These are phyloP conservation scores for Eriosoma lanigerum DNA, from an alignment of 1,140 invertebrate species.

Conservation along the genomic window DNA sequence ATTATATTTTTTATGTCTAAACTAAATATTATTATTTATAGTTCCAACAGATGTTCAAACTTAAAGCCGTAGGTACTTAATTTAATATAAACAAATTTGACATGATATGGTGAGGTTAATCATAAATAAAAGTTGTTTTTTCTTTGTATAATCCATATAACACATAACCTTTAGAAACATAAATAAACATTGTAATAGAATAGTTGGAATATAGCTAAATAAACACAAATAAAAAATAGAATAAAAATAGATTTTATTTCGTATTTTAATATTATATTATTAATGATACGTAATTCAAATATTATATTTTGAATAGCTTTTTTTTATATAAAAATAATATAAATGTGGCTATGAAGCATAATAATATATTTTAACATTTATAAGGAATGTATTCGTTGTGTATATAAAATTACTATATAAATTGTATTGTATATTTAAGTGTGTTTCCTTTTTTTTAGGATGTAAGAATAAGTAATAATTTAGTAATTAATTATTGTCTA, in stretches of 20 bases:
- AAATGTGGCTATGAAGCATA: too few relatives aligned
- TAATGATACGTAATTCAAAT: too few relatives aligned
- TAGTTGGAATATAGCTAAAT: background rate
- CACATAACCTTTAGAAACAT: slow-evolving; percentile 21
- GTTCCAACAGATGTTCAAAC: slow-evolving; percentile 14
- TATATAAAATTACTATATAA: too few relatives aligned
- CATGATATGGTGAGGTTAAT: slow-evolving; percentile 4
- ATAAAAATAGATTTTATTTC: slow-evolving; percentile 20
- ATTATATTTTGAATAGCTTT: too few relatives aligned
- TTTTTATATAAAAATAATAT: too few relatives aligned
- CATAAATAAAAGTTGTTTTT: slow-evolving; percentile 14
- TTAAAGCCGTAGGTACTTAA: background rate
- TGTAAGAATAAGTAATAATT: too few relatives aligned
- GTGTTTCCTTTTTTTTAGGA: too few relatives aligned
- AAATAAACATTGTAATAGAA: slow-evolving; percentile 25
- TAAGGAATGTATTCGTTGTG: too few relatives aligned
- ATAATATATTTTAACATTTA: too few relatives aligned
- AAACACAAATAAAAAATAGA: background rate
- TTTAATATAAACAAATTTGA: slow-evolving; percentile 15
- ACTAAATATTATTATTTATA: slow-evolving; percentile 15
- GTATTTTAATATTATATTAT: too few relatives aligned
- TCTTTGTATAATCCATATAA: background rate
- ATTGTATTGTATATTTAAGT: too few relatives aligned
- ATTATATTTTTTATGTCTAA: background rate
- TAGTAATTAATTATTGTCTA: too few relatives aligned